Evolutionary conservation across 2,888 invertebrate species (phyloP), one percentile per base, ranked within the genome.

Genomic region (Cordilura impudica): DNA sequence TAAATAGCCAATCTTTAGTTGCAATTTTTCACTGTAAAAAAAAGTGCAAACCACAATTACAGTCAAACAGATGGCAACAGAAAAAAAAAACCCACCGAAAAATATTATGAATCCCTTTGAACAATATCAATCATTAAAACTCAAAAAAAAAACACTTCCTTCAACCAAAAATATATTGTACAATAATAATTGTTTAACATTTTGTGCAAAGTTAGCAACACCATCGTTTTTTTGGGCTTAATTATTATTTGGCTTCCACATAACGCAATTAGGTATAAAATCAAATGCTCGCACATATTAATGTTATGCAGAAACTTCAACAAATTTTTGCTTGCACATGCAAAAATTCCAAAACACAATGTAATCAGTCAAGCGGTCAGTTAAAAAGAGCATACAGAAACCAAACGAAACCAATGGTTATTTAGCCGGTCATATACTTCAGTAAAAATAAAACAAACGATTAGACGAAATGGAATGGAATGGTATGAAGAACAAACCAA

Each of bases 231-330:
- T n/a, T 81, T 70, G 35, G 74, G 81, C 80, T 83, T 86, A 86
- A 85, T 87, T 87, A 87, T 84, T 84, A 84, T 86, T 84, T 85
- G 83, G 83, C 81, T 83, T 84, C 84, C 66, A 67, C 65, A 18
- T 84, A 84, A 84, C 84, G 83, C 86, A 87, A 87, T 87, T 86
- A 26, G 6, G 26, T 26, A 81, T 85, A 85, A 85, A 86, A 84
- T 86, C 85, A 85, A 83, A 85, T 83, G 85, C 83, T 82, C 67
- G 58, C 75, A 81, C 10, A 35, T 29, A 49, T 49, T 43, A 39
- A 43, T n/a, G 8, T 8, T 43, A 23, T n/a, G n/a, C 8, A n/a
- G 14, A 43, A 23, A 6, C 16, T 53, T 21, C 23, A 49, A 49
- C n/a, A 19, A 23, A 49, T 49, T 49, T 47, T 73, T 75, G 78